Base-by-base conservation (phyloP, 2,797 vertebrate genomes). In the Lacerta viridis region DNA sequence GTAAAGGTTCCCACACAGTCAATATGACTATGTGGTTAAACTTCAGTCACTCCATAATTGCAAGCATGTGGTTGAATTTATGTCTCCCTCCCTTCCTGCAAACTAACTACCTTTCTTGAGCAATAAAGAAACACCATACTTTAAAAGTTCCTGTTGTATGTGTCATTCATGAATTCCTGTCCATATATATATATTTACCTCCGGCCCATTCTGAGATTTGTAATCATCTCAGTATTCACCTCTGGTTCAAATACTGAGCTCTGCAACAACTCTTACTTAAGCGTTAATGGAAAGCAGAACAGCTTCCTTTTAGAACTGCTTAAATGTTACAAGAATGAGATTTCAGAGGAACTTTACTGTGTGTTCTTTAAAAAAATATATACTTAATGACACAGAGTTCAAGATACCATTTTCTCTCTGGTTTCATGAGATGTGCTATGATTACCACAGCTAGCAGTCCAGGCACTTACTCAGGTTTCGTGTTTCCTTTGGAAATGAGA, bases 271-370 rank as follows among this genome's bases (percentile, higher is more conserved):
- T 72, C 36, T 59, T 71, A 69, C 20, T 76, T 33, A 27, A 59
- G 87, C 33, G 3, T 55, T 83, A 25, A 46, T 87, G 55, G 71
- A 77, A 75, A 87, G 77, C n/a, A 69, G 71, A 55, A n/a, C 5
- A 80, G 43, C 6, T 43, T 85, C 39, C 55, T 80, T 80, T 76
- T 33, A 80, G 43, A 74, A 75, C 59, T 66, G 43, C 77, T 85
- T 90, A 69, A 55, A 36, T 74, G 23, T 33, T 83, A 29, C 23
- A 79, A 72, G 50, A 69, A 71, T 71, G 36, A 79, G 9, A 25
- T 66, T 72, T 80, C 59, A 75, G 78, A 68, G 66, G 27, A 90
- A 39, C 23, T 59, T 83, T 71, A 80, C 8, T 10, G 41, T 80
- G 29, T 29, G 41, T 87, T 55, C 13, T 55, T 55, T 33, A 10